Evolutionary conservation across 2,113 vertebrate species (phyloP).

Genomic region (Leuciscus idus): DNA sequence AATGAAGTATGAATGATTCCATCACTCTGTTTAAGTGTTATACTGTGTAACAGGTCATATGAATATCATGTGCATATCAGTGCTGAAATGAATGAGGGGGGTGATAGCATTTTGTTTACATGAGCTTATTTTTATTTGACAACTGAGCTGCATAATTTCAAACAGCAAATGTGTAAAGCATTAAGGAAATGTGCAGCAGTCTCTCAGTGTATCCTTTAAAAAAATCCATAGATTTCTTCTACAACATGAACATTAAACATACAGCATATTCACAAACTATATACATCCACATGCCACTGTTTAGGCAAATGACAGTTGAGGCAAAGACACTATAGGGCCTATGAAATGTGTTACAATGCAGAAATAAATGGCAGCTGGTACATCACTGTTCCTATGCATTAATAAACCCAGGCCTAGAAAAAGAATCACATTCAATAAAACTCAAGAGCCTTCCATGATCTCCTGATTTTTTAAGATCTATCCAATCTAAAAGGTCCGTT

Average conservation of each 20-base stretch:
- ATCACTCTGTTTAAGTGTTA: not conserved
- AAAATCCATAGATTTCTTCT: constrained; percentile 89
- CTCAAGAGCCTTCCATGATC: not conserved
- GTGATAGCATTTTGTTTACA: constrained; percentile 1
- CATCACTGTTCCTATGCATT: constrained; percentile 60
- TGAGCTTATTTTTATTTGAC: constrained; percentile 86
- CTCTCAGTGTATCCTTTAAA: constrained; percentile 82
- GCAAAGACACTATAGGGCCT: constrained; percentile 82
- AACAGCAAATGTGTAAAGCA: constrained; percentile 94
- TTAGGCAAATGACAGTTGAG: constrained; percentile 88
- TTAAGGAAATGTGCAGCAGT: constrained; percentile 94
- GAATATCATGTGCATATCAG: not conserved
- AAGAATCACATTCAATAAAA: constrained; percentile 39
- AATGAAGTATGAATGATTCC: not conserved
- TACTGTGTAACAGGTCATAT: not conserved
- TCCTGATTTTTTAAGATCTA: not conserved
- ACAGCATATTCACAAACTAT: constrained; percentile 93
- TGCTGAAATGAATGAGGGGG: not conserved
- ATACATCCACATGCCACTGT: constrained; percentile 88
- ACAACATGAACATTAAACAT: constrained; percentile 94
- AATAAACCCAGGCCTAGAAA: constrained; percentile 63
- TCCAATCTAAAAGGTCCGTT: constrained; percentile 13
- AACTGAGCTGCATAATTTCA: constrained; percentile 96
- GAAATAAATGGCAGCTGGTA: constrained; percentile 63
- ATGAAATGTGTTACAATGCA: constrained; percentile 79